Conservation (phyloP, 2,797 vertebrate genomes). For the Fratercula arctica region DNA sequence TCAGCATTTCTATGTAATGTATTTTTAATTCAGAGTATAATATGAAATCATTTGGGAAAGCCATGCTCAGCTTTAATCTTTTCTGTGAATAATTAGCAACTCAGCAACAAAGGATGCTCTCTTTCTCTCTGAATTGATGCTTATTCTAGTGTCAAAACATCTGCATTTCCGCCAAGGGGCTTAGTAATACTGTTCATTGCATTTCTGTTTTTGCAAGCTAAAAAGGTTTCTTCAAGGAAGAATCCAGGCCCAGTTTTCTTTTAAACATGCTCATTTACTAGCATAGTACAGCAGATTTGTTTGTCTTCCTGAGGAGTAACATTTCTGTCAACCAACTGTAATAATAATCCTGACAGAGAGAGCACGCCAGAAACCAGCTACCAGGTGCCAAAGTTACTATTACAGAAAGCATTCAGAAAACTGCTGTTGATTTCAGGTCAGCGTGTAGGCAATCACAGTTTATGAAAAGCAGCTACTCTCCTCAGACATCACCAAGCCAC, state of each 20-base stretch:
- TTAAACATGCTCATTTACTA: not conserved
- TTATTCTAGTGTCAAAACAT: not conserved
- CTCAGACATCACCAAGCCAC: not conserved
- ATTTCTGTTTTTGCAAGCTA: not conserved
- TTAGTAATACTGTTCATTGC: not conserved
- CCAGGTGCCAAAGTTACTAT: not conserved
- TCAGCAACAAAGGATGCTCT: not conserved
- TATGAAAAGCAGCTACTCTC: not conserved
- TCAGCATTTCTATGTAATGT: slow-evolving; percentile 1
- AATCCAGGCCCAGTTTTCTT: not conserved
- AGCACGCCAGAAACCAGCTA: not conserved
- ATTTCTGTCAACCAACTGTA: not conserved
- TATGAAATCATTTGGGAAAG: slow-evolving; percentile 32
- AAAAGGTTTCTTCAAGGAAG: not conserved
- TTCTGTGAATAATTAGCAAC: slow-evolving; percentile 17
- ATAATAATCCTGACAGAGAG: not conserved
- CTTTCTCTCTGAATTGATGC: not conserved
- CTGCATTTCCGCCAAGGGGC: not conserved
- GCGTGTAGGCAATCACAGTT: not conserved
- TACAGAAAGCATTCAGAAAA: not conserved
- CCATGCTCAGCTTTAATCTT: slow-evolving; percentile 11
- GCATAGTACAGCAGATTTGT: not conserved
- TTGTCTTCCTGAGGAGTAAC: not conserved
- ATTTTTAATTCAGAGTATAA: slow-evolving; percentile 43
- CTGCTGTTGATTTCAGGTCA: not conserved